A percentile compares a stretch with the other conserved stretches of the same genome.
phyloP scores from a whole-genome alignment of 2,888 invertebrate species.

The Acronicta aceris region DNA sequence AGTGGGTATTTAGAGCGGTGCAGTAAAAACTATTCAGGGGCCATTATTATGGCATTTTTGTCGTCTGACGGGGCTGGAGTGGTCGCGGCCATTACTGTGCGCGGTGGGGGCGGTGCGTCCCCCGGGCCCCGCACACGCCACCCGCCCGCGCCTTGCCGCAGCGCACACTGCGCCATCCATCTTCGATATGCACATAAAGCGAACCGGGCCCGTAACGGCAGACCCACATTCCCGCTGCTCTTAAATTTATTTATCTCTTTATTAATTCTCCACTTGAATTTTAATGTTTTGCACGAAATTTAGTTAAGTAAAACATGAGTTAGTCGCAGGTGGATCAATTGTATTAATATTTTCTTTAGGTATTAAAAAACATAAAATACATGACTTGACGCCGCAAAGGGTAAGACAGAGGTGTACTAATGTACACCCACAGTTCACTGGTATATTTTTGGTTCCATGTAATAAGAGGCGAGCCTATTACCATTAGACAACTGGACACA shows the following conservation, averaged over 20 bases:
- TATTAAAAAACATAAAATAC: no score
- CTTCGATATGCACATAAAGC: conserved; percentile 89
- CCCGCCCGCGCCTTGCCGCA: conserved; percentile 67
- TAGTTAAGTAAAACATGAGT: conserved; percentile 45
- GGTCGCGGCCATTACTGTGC: conserved; percentile 85
- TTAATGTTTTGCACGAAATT: conserved; percentile 79
- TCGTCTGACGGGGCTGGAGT: conserved; percentile 87
- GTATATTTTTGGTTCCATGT: no score
- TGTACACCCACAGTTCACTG: no score
- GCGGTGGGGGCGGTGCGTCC: conserved; percentile 70
- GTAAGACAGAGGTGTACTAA: no score
- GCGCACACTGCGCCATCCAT: conserved; percentile 83
- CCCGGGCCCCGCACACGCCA: conserved; percentile 52
- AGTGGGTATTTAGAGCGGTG: conserved; percentile 87
- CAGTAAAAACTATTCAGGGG: conserved; percentile 88
- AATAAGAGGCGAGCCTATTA: no score
- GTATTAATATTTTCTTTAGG: conserved; percentile 17
- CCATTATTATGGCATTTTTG: conserved; percentile 90
- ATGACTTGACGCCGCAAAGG: no score
- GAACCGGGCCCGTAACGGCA: conserved; percentile 87
- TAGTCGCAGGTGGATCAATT: conserved; percentile 43
- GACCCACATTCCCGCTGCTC: conserved; percentile 87
- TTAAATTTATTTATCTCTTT: conserved; percentile 89
- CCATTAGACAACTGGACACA: no score
- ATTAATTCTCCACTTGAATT: conserved; percentile 87